These are phyloP conservation scores for Parasteatoda lunata DNA, from an alignment of 2,888 invertebrate genomes.

Conservation along the genomic window DNA sequence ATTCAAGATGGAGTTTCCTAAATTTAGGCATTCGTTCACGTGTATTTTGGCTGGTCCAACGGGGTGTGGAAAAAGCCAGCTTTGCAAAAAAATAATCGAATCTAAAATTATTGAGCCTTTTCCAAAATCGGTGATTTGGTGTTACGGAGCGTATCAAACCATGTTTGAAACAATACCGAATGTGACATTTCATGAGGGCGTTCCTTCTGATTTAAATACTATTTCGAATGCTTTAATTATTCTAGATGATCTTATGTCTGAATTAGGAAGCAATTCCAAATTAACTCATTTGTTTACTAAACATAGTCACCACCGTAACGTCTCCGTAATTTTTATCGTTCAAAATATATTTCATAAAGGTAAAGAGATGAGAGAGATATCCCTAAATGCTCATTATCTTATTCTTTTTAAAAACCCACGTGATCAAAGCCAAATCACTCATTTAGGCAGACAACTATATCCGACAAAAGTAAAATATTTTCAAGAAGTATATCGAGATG, in stretches of 20 bases:
- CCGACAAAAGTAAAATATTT: slow-evolving; percentile 11
- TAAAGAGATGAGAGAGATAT: slow-evolving; percentile 10
- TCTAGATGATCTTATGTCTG: slow-evolving; percentile 20
- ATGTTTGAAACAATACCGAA: too few relatives aligned
- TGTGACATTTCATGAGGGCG: slow-evolving; percentile 15
- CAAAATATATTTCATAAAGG: slow-evolving; percentile 39
- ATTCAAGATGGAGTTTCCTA: background rate
- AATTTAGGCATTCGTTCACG: too few relatives aligned
- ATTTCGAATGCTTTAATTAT: background rate
- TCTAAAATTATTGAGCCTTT: too few relatives aligned
- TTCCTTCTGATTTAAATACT: background rate
- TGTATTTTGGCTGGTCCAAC: too few relatives aligned
- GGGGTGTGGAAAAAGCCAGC: too few relatives aligned
- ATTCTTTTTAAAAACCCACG: slow-evolving; percentile 16
- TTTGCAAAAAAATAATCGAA: too few relatives aligned
- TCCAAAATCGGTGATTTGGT: too few relatives aligned
- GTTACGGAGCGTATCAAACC: too few relatives aligned
- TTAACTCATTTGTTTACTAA: slow-evolving; percentile 20
- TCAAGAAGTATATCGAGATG: slow-evolving; percentile 12
- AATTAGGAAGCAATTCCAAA: background rate
- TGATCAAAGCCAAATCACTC: slow-evolving; percentile 12
- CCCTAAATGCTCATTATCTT: slow-evolving; percentile 26
- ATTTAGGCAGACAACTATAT: slow-evolving; percentile 28
- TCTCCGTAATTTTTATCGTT: slow-evolving; percentile 3
- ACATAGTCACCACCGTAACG: slow-evolving; percentile 4